Percentiles rank a stretch among this genome's conserved stretches.
Conservation (phyloP, 2,113 vertebrate species). For the Capreolus pygargus region DNA sequence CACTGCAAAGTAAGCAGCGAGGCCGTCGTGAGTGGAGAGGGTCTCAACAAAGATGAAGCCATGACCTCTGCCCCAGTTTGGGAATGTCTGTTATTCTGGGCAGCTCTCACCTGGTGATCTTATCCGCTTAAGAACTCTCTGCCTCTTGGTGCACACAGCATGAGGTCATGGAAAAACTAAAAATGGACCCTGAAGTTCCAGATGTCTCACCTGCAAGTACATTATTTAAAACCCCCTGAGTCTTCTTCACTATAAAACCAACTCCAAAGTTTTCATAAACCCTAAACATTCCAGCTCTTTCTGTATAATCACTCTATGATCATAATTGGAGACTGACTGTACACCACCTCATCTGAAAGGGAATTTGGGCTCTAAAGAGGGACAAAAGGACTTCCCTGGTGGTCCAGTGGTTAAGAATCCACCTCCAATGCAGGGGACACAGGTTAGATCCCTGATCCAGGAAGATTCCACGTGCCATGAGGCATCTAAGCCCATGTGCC, state of each 20-base stretch:
- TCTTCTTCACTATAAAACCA: neutral
- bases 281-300: neutral
- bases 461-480: neutral
- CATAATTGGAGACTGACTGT: neutral
- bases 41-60: neutral
- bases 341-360: neutral
- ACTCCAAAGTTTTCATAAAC: neutral
- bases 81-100: neutral
- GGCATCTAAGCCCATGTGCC: neutral
- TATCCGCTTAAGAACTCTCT: neutral
- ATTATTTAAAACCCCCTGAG: neutral
- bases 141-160: neutral
- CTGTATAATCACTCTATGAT: neutral
- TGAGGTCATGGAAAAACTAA: neutral
- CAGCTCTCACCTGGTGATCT: neutral
- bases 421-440: neutral
- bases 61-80: neutral
- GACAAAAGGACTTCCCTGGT: neutral
- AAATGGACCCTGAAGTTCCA: neutral
- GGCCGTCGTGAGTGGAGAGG: neutral
- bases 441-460: neutral
- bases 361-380: neutral
- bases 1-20: neutral
- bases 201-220: neutral
- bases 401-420: neutral